A percentile compares a stretch with the other conserved stretches of the same genome.
phyloP scores from a whole-genome alignment of 2,797 vertebrate genomes.

The Eleutherodactylus coqui region DNA sequence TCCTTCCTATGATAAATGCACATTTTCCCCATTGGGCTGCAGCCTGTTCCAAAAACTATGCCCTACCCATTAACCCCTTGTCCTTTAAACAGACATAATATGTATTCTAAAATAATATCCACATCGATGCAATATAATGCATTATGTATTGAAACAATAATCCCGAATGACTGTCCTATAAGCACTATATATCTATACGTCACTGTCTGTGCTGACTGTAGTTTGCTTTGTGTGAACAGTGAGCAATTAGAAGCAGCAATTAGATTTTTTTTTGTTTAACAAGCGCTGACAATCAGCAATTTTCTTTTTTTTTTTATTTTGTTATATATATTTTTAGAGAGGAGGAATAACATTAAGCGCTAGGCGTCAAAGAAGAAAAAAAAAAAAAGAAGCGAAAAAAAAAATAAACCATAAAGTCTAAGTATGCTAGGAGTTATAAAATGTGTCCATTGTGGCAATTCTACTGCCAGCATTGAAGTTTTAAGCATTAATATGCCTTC shows the following conservation, averaged over 20 bases:
- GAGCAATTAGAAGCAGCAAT: constrained; percentile 84
- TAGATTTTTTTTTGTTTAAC: constrained; percentile 82
- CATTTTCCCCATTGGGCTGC: no score
- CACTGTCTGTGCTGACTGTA: constrained; percentile 60
- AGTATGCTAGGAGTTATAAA: constrained; percentile 85
- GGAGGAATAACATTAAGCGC: constrained; percentile 83
- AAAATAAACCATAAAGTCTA: constrained; percentile 82
- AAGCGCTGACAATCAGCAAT: constrained; percentile 82
- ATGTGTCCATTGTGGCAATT: constrained; percentile 85
- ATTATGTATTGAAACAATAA: neutral
- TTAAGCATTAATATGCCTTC: constrained; percentile 88
- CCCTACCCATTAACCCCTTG: no score
- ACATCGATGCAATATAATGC: neutral
- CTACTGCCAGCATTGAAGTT: constrained; percentile 85
- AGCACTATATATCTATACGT: no score
- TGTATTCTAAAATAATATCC: neutral
- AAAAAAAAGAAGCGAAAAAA: constrained; percentile 68
- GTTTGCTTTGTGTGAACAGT: constrained; percentile 69
- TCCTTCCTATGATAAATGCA: no score
- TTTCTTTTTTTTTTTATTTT: constrained; percentile 74
- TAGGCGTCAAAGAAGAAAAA: constrained; percentile 78
- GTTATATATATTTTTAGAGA: constrained; percentile 78
- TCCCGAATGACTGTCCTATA: neutral
- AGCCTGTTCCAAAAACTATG: no score
- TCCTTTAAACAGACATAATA: neutral